phyloP scores from a whole-genome alignment of 1,140 invertebrate genomes.

The Calephelis nemesis region DNA sequence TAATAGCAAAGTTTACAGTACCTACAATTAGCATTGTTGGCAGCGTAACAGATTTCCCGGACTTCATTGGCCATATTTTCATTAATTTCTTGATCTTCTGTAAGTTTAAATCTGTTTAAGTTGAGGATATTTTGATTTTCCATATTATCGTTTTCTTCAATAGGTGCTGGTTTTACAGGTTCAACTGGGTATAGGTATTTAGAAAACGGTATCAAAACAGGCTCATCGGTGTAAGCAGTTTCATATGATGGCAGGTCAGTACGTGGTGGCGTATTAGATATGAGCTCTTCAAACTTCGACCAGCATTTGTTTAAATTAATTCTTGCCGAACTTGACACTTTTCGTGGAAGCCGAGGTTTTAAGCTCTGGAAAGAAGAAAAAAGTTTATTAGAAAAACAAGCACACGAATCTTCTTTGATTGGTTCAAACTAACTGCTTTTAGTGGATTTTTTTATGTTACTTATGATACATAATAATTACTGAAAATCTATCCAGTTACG shows the following conservation, averaged over 20 bases:
- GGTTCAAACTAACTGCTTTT: no score
- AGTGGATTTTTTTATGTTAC: no score
- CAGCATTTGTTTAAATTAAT: slow-evolving; percentile 81
- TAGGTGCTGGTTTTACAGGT: slow-evolving; percentile 57
- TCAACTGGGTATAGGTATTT: slow-evolving; percentile 66
- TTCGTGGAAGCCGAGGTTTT: slow-evolving; percentile 75
- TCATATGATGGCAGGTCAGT: slow-evolving; percentile 69
- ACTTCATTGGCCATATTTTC: slow-evolving; percentile 80
- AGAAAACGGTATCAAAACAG: slow-evolving; percentile 59
- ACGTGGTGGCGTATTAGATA: slow-evolving; percentile 65
- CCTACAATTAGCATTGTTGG: slow-evolving; percentile 50
- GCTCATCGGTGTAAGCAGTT: slow-evolving; percentile 64
- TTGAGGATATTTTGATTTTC: slow-evolving; percentile 65
- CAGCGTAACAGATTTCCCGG: slow-evolving; percentile 73
- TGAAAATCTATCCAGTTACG: no score
- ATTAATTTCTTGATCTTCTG: slow-evolving; percentile 70
- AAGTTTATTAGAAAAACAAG: slow-evolving; percentile 17
- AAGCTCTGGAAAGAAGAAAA: slow-evolving; percentile 70
- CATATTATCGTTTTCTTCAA: slow-evolving; percentile 63
- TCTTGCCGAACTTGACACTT: slow-evolving; percentile 73
- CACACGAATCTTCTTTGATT: not conserved
- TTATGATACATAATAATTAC: no score
- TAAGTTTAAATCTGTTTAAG: slow-evolving; percentile 61
- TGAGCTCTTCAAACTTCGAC: slow-evolving; percentile 79
- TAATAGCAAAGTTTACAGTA: slow-evolving; percentile 74